Evolutionary conservation across 2,888 invertebrate genomes (phyloP).

Genomic region (Bruchidius siliquastri): DNA sequence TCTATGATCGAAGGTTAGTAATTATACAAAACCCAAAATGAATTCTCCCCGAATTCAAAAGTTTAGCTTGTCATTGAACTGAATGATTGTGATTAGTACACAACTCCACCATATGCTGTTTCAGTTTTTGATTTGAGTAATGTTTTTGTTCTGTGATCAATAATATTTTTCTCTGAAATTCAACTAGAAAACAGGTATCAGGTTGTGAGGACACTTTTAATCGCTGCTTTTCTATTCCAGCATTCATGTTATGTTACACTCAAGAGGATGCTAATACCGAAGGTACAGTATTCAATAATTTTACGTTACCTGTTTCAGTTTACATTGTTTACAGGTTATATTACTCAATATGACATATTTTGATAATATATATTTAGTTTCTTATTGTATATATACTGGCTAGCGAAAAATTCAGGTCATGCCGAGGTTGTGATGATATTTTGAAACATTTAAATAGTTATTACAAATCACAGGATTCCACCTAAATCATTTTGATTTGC

Average conservation of each 20-base stretch:
- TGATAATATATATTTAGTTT: not conserved
- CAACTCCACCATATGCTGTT: too few species aligned
- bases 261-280: slow-evolving; percentile 87
- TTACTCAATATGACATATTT: not conserved
- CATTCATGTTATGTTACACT: slow-evolving; percentile 92
- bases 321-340: not conserved
- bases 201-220: not conserved
- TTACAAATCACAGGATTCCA: not conserved
- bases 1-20: too few species aligned
- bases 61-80: too few species aligned
- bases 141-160: not conserved
- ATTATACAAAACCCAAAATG: too few species aligned
- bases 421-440: not conserved
- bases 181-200: not conserved
- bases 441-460: not conserved
- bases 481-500: too few species aligned
- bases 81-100: too few species aligned
- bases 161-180: not conserved
- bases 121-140: too few species aligned
- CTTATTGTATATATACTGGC: not conserved
- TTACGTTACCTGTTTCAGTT: not conserved
- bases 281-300: slow-evolving; percentile 59
- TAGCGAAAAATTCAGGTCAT: not conserved
- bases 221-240: slow-evolving; percentile 61
- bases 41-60: too few species aligned